These are phyloP conservation scores for Cyanoderma ruficeps DNA, from an alignment of 2,113 vertebrate genomes.

Conservation along the genomic window DNA sequence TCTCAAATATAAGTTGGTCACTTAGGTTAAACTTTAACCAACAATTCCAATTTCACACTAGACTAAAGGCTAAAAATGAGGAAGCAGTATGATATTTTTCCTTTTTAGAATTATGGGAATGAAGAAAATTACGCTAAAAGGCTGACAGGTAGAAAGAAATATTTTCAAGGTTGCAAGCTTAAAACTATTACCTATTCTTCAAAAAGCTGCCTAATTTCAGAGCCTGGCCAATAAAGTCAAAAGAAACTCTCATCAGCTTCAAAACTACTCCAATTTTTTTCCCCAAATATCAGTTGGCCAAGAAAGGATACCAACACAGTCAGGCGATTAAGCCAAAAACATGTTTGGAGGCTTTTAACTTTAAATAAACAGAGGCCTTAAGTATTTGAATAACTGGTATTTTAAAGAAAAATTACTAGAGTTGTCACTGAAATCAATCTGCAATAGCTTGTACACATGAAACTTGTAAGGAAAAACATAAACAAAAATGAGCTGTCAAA, in stretches of 20 bases:
- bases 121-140: background rate
- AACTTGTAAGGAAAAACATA: background rate
- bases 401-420: background rate
- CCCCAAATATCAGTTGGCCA: background rate
- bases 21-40: background rate
- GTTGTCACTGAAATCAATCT: background rate
- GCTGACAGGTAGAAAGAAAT: background rate
- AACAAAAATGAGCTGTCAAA: background rate
- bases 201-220: background rate
- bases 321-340: background rate
- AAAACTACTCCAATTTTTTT: background rate
- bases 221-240: background rate
- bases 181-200: background rate
- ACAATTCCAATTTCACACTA: background rate
- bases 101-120: background rate
- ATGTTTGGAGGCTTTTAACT: background rate
- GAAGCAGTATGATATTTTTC: background rate
- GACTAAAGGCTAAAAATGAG: background rate
- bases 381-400: background rate
- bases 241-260: background rate
- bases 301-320: background rate
- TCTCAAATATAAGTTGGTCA: background rate
- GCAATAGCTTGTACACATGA: background rate
- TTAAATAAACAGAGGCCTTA: background rate
- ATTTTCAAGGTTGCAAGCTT: background rate